Percentiles rank a stretch among this genome's conserved stretches.
Conservation (phyloP, 1,140 invertebrate genomes). For the Trichomalopsis sarcophagae region DNA sequence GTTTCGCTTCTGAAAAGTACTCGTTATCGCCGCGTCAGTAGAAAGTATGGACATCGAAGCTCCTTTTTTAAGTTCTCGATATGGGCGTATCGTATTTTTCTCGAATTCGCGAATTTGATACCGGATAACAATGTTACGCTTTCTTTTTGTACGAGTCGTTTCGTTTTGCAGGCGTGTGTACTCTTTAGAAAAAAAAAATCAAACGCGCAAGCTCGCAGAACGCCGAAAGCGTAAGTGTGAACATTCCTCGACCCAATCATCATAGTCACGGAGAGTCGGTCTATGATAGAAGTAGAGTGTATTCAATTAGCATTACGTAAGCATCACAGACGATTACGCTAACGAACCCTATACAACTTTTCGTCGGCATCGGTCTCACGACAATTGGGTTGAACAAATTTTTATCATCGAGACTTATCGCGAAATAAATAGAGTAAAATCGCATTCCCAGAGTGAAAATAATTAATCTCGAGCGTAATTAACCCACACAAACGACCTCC, state of each 20-base stretch:
- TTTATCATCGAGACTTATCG: too few relatives aligned
- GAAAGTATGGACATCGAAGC: neutral
- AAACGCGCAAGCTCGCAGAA: neutral
- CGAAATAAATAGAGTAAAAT: too few relatives aligned
- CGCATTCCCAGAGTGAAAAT: neutral
- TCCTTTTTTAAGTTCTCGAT: slow-evolving; percentile 10
- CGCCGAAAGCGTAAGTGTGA: too few relatives aligned
- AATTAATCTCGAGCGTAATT: neutral
- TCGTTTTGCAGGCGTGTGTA: neutral
- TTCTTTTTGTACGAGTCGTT: neutral
- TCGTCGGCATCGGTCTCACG: neutral
- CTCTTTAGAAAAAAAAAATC: neutral
- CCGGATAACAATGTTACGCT: neutral
- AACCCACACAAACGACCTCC: neutral
- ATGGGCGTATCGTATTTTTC: slow-evolving; percentile 1
- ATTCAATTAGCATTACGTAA: too few relatives aligned
- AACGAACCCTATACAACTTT: too few relatives aligned
- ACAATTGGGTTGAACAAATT: neutral
- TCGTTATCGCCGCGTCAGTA: neutral
- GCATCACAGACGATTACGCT: too few relatives aligned
- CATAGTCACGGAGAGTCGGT: neutral
- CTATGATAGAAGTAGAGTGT: neutral
- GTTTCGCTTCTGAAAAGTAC: neutral
- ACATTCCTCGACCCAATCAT: neutral
- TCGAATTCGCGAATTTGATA: neutral